Percentiles rank a stretch among this genome's conserved stretches.
Conservation (phyloP, 2,797 vertebrate species). For the Argyrosomus regius region DNA sequence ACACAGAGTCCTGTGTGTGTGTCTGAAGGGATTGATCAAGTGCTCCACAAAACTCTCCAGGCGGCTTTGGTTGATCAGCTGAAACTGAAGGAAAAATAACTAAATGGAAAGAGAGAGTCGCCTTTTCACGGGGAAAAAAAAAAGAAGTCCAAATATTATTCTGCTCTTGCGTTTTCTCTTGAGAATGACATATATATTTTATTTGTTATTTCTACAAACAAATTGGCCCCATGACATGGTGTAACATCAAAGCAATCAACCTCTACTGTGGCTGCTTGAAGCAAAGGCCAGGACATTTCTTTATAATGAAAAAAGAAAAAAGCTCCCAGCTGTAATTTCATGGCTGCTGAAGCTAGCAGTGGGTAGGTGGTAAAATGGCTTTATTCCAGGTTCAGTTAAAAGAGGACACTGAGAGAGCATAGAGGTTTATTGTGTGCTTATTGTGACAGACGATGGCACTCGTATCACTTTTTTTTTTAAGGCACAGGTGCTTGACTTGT, state of each 20-base stretch:
- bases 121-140: slow-evolving; percentile 18
- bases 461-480: slow-evolving; percentile 57
- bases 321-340: slow-evolving; percentile 85
- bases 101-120: neutral
- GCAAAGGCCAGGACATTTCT: slow-evolving; percentile 76
- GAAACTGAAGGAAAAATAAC: slow-evolving; percentile 24
- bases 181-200: slow-evolving; percentile 43
- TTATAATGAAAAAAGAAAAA: slow-evolving; percentile 72
- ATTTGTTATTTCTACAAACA: slow-evolving; percentile 69
- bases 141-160: slow-evolving; percentile 36
- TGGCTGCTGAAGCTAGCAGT: slow-evolving; percentile 79
- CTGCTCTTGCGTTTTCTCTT: slow-evolving; percentile 38
- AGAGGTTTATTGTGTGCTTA: slow-evolving; percentile 78
- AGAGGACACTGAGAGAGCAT: slow-evolving; percentile 72
- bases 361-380: slow-evolving; percentile 81
- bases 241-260: slow-evolving; percentile 75
- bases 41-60: slow-evolving; percentile 16
- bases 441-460: slow-evolving; percentile 73
- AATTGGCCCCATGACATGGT: slow-evolving; percentile 65
- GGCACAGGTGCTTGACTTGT: slow-evolving; percentile 63
- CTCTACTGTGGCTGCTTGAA: slow-evolving; percentile 59
- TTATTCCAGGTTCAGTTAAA: slow-evolving; percentile 83
- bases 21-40: slow-evolving; percentile 35
- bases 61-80: slow-evolving; percentile 32
- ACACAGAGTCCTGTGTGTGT: neutral